Percentiles rank a stretch among this genome's conserved stretches.
Conservation (phyloP, 1,140 invertebrate species). For the fruit fly (Drosophila melanogaster) region Release_6_plus_ISO1_MT NT_037436.4:12951501-12952000, state of each 20-base stretch:
- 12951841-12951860: neutral
- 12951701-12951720: conserved; percentile 4
- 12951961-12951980: conserved; percentile 32
- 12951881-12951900: conserved; percentile 15
- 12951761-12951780: conserved; percentile 22
- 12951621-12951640: neutral
- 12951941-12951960: conserved; percentile 32
- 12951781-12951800: conserved; percentile 19
- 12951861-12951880: conserved; percentile 31
- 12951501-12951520: conserved; percentile 31
- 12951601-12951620: neutral
- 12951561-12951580: conserved; percentile 9
- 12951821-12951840: conserved; percentile 3
- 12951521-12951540: conserved; percentile 29
- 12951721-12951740: conserved; percentile 34
- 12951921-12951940: conserved; percentile 35
- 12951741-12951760: conserved; percentile 26
- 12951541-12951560: conserved; percentile 21
- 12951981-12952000: conserved; percentile 12
- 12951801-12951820: conserved; percentile 21
- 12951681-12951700: conserved; percentile 23
- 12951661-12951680: conserved; percentile 1
- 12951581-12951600: neutral
- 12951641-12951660: neutral
- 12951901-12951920: conserved; percentile 36